Conservation (phyloP, 2,888 invertebrate genomes). For the Miltochrista miniata region DNA sequence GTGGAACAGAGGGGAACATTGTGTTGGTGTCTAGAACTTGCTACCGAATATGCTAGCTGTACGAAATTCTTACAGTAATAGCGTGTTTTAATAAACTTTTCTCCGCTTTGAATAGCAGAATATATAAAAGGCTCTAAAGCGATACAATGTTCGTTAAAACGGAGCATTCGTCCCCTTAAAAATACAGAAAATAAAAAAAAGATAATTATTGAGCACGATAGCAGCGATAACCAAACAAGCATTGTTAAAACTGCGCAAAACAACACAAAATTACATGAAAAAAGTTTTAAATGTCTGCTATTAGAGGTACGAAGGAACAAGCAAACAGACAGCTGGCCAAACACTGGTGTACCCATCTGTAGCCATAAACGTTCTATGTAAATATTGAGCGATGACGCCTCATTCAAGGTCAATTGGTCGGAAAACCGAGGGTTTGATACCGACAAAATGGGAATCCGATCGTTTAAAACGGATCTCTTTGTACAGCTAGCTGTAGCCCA, state of each 20-base stretch:
- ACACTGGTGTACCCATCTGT: constrained; percentile 53
- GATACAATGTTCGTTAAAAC: too few species aligned
- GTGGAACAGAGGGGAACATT: too few species aligned
- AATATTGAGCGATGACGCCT: constrained; percentile 53
- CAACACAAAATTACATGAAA: constrained; percentile 30
- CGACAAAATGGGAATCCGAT: constrained; percentile 8
- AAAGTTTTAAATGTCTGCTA: constrained; percentile 36
- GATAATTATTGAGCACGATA: constrained; percentile 4
- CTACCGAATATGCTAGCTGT: too few species aligned
- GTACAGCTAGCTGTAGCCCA: too few species aligned
- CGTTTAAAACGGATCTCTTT: constrained; percentile 4
- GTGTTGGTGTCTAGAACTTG: too few species aligned
- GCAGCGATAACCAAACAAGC: constrained; percentile 12
- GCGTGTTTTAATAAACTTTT: too few species aligned
- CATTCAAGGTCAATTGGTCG: constrained; percentile 63
- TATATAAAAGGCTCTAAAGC: too few species aligned
- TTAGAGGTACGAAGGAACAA: constrained; percentile 41
- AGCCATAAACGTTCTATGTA: constrained; percentile 54
- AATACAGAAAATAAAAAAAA: constrained; percentile 15
- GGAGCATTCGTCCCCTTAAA: too few species aligned
- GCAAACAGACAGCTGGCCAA: constrained; percentile 62
- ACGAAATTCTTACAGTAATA: too few species aligned
- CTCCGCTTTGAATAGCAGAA: too few species aligned
- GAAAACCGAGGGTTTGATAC: constrained; percentile 42
- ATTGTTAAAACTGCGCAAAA: constrained; percentile 17